These are phyloP conservation scores for Hemiprocne comata DNA, from an alignment of 2,113 vertebrate genomes.

Conservation along the genomic window DNA sequence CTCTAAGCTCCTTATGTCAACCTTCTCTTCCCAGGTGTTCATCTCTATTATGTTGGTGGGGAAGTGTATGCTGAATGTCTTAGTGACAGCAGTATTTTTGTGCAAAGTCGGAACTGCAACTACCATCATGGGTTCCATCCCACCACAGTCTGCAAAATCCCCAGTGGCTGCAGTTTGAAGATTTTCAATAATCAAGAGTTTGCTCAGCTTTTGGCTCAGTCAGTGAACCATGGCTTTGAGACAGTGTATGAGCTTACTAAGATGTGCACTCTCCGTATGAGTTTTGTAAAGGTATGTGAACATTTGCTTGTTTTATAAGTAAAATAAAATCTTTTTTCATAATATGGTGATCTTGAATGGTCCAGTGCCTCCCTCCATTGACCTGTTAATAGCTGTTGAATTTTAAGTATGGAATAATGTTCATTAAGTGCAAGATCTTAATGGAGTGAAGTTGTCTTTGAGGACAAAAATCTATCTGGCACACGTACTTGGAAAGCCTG, in stretches of 20 bases:
- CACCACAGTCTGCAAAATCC: conserved; percentile 98
- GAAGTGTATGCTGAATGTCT: conserved; percentile 98
- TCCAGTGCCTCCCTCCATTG: not conserved
- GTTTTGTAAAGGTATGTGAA: conserved; percentile 92
- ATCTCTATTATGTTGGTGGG: conserved; percentile 96
- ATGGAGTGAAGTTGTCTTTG: not conserved
- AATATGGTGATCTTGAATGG: not conserved
- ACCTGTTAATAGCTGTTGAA: not conserved
- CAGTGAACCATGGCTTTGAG: conserved; percentile 98
- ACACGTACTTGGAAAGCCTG: not conserved
- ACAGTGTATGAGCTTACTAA: conserved; percentile 98
- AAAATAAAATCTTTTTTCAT: not conserved
- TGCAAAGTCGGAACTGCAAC: conserved; percentile 99
- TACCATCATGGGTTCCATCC: conserved; percentile 98
- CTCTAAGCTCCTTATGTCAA: not conserved
- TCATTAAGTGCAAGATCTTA: not conserved
- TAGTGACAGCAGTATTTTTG: conserved; percentile 98
- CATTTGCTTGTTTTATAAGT: not conserved
- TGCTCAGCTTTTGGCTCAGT: conserved; percentile 95
- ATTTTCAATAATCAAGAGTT: conserved; percentile 99
- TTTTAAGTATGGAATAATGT: not conserved
- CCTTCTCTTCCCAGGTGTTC: conserved; percentile 83
- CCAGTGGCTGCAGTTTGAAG: conserved; percentile 96
- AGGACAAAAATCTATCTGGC: not conserved
- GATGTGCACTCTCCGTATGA: conserved; percentile 99